Evolutionary conservation across 2,797 vertebrate genomes (phyloP).

Genomic region (Pantherophis vulpinus): DNA sequence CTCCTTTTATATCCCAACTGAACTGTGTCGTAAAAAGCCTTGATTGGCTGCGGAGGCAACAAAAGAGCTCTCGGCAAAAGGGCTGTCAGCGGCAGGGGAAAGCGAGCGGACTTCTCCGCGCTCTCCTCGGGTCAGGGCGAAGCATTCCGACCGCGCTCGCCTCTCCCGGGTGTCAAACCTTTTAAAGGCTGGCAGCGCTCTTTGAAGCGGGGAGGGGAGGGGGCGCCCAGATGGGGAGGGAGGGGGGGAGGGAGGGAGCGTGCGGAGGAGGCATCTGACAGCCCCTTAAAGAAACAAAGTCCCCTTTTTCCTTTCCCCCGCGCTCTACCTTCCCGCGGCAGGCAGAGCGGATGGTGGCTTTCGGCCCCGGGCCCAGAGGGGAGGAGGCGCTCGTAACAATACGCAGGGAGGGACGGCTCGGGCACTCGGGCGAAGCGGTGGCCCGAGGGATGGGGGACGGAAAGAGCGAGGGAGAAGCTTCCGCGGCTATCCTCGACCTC

Average conservation of each 20-base stretch:
- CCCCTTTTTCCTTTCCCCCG: neutral
- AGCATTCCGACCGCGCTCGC: conserved; percentile 27
- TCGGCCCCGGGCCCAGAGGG: neutral
- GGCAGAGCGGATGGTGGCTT: neutral
- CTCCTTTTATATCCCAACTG: conserved; percentile 93
- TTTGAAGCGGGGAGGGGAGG: conserved; percentile 24
- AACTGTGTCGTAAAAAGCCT: conserved; percentile 93
- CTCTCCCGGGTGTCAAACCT: conserved; percentile 8
- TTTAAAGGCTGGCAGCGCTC: conserved; percentile 31
- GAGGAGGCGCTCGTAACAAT: neutral
- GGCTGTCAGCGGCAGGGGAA: conserved; percentile 90
- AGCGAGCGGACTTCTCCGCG: conserved; percentile 72
- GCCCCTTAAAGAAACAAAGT: conserved; percentile 38
- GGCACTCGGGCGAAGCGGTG: neutral
- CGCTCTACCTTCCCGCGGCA: neutral
- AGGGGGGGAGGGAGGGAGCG: conserved; percentile 28
- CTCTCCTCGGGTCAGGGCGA: conserved; percentile 47
- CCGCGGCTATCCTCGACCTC: neutral
- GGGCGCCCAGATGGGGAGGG: conserved; percentile 20
- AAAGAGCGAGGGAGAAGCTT: neutral
- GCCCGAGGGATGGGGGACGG: neutral
- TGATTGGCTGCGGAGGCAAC: conserved; percentile 96
- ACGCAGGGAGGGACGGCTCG: neutral
- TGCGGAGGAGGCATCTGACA: conserved; percentile 35
- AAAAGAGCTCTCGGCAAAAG: conserved; percentile 88